Evolutionary conservation across 2,888 invertebrate genomes (phyloP).

Genomic region (Erebia aethiops): DNA sequence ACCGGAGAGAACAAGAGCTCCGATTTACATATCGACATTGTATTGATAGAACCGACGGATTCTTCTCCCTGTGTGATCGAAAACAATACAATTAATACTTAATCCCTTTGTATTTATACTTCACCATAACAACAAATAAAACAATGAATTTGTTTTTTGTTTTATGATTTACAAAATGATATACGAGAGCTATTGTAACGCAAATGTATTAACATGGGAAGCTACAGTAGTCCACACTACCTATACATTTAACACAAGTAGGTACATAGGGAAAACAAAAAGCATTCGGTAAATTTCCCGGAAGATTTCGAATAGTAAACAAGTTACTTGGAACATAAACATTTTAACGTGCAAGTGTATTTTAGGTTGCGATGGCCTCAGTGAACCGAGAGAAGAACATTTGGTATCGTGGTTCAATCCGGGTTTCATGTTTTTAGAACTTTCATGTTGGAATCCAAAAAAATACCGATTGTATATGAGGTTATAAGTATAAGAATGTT

Average conservation of each 20-base stretch:
- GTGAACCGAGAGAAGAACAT: constrained; percentile 19
- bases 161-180: neutral
- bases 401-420: constrained; percentile 12
- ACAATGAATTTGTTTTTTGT: neutral
- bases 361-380: constrained; percentile 56
- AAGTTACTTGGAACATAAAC: constrained; percentile 73
- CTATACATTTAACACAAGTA: constrained; percentile 26
- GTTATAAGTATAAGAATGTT: constrained; percentile 17
- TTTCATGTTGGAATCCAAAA: neutral
- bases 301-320: constrained; percentile 70
- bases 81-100: constrained; percentile 13
- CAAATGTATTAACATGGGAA: neutral
- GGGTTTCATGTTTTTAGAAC: neutral
- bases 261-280: constrained; percentile 32
- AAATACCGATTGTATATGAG: neutral
- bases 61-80: constrained; percentile 85
- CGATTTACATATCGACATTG: constrained; percentile 96
- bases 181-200: neutral
- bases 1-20: constrained; percentile 95
- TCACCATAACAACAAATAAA: neutral
- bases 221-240: constrained; percentile 11
- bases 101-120: neutral
- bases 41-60: constrained; percentile 87
- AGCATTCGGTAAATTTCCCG: constrained; percentile 52
- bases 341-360: constrained; percentile 66